Evolutionary conservation across 2,113 vertebrate species (phyloP).

Genomic region (Acrocephalus arundinaceus): DNA sequence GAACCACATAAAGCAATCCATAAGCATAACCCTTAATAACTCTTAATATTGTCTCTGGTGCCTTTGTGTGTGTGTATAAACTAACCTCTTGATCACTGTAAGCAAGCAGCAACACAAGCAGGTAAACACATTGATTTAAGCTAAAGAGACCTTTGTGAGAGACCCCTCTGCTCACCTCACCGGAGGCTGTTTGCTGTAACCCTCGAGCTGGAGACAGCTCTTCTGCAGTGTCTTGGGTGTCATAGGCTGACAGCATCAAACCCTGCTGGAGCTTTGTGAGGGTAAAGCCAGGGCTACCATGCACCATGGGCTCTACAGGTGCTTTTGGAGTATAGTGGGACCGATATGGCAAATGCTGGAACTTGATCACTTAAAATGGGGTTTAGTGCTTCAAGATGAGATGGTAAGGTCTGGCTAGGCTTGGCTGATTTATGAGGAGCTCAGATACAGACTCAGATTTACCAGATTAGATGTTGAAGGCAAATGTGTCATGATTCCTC

Average conservation of each 20-base stretch:
- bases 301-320: background rate
- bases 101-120: background rate
- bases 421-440: background rate
- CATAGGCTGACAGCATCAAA: background rate
- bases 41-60: background rate
- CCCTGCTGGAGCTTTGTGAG: background rate
- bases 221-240: background rate
- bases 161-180: background rate
- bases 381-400: background rate
- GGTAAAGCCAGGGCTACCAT: background rate
- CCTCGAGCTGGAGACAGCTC: fast-evolving
- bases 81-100: background rate
- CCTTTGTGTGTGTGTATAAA: background rate
- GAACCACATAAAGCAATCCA: background rate
- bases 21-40: background rate
- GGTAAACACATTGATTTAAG: background rate
- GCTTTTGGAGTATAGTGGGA: background rate
- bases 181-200: background rate
- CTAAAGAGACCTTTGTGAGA: background rate
- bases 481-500: background rate
- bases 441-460: background rate
- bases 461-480: background rate
- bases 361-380: background rate
- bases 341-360: background rate
- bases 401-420: background rate